Percentiles rank a stretch among this genome's conserved stretches.
These are phyloP conservation scores for Bettongia penicillata DNA, from an alignment of 2,113 vertebrate genomes.

Conservation along the genomic window DNA sequence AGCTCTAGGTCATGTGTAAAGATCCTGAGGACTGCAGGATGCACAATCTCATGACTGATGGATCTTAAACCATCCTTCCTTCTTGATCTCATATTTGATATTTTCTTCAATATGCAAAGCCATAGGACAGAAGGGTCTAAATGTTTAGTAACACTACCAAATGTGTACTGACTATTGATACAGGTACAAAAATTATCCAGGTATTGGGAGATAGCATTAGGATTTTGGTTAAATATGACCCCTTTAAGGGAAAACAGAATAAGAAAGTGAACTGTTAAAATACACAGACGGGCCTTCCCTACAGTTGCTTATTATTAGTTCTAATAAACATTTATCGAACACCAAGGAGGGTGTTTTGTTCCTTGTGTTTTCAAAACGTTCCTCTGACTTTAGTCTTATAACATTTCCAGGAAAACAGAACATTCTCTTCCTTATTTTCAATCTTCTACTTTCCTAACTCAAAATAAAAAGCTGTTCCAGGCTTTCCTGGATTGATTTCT, in stretches of 20 bases:
- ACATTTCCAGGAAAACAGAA: neutral
- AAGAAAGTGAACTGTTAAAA: neutral
- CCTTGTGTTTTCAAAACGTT: neutral
- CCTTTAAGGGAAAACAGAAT: conserved; percentile 29
- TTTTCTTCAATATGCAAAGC: neutral
- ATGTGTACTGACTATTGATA: neutral
- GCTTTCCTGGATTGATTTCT: neutral
- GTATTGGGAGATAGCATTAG: neutral
- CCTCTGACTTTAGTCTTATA: neutral
- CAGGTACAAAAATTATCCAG: neutral
- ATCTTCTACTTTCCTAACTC: conserved; percentile 24
- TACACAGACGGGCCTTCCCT: neutral
- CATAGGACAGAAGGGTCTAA: neutral
- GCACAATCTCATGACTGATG: neutral
- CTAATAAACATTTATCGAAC: conserved; percentile 20
- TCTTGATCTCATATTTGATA: neutral
- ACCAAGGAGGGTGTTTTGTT: neutral
- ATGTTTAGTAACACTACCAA: neutral
- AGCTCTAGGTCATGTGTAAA: neutral
- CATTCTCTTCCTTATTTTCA: conserved; percentile 7
- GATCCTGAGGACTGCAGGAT: neutral
- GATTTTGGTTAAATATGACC: neutral
- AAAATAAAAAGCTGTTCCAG: neutral
- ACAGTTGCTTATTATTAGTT: neutral
- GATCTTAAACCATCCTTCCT: too few relatives aligned